A percentile compares a stretch with the other conserved stretches of the same genome.
Conservation (phyloP, 2,888 invertebrate genomes). For the Molorchus minor region DNA sequence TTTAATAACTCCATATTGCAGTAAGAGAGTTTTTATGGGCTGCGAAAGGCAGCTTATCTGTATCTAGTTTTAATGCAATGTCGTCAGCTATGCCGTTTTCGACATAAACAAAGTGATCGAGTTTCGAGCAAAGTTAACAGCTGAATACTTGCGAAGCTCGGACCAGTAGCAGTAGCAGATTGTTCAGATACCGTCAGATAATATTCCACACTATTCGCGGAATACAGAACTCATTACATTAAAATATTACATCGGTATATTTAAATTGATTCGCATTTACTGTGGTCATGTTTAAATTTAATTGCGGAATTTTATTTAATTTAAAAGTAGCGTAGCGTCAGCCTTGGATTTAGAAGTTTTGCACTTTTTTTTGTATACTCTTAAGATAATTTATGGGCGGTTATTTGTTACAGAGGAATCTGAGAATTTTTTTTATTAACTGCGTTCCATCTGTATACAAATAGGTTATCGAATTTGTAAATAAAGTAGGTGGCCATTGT, state of each 20-base stretch:
- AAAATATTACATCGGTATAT: constrained; percentile 56
- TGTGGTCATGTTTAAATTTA: constrained; percentile 51
- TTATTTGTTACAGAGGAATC: too few species aligned
- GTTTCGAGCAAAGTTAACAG: constrained; percentile 42
- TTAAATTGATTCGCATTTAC: constrained; percentile 55
- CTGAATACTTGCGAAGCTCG: constrained; percentile 46
- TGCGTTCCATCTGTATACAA: too few species aligned
- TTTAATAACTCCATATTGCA: constrained; percentile 40
- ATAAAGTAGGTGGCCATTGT: too few species aligned
- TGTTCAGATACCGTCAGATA: constrained; percentile 48
- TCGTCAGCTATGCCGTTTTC: constrained; percentile 54
- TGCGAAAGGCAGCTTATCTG: constrained; percentile 47
- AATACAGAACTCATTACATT: constrained; percentile 51
- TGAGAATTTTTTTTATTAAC: too few species aligned
- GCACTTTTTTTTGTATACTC: too few species aligned
- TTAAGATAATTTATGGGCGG: too few species aligned
- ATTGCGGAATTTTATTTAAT: constrained; percentile 41
- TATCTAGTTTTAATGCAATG: constrained; percentile 56
- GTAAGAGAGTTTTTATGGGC: constrained; percentile 38
- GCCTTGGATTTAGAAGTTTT: neutral
- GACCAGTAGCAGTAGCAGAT: constrained; percentile 57
- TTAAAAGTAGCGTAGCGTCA: constrained; percentile 2
- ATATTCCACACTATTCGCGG: constrained; percentile 42
- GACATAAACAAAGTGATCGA: constrained; percentile 58
- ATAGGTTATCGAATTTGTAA: too few species aligned